These are phyloP conservation scores for Eulimnadia texana DNA, from an alignment of 1,140 invertebrate species.

Conservation along the genomic window DNA sequence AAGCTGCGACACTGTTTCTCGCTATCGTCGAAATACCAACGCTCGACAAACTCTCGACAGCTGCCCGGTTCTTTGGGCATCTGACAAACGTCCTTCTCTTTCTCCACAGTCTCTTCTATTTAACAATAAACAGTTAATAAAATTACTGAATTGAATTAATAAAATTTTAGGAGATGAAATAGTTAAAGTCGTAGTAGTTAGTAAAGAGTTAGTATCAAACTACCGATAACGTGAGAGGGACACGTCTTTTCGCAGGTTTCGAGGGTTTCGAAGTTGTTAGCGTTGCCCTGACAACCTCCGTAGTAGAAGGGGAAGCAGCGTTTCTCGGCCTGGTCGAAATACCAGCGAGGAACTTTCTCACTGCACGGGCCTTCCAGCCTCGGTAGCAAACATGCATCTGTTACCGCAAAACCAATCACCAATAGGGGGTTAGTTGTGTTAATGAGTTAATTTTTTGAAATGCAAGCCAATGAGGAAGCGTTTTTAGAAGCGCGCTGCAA, in stretches of 20 bases:
- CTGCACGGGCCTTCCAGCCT: conserved; percentile 64
- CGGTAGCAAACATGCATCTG: conserved; percentile 63
- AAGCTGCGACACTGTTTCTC: conserved; percentile 54
- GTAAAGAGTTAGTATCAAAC: not conserved
- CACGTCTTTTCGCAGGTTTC: conserved; percentile 49
- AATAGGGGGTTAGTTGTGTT: not conserved
- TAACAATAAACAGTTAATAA: not conserved
- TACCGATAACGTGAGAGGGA: conserved; percentile 14
- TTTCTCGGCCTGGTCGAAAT: conserved; percentile 67
- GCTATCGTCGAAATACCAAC: conserved; percentile 72
- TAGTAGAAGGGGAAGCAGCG: conserved; percentile 91
- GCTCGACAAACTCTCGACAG: conserved; percentile 56
- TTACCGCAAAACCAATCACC: not conserved
- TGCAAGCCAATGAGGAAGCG: not conserved
- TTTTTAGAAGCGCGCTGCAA: not conserved
- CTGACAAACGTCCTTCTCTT: conserved; percentile 35
- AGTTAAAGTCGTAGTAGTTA: not conserved
- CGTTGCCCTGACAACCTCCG: conserved; percentile 78
- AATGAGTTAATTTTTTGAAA: not conserved
- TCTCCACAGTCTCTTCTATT: not conserved
- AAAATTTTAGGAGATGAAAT: not conserved
- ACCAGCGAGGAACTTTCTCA: conserved; percentile 62
- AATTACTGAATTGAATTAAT: not conserved
- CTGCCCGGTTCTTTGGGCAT: conserved; percentile 58
- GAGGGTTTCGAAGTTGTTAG: conserved; percentile 65